Base-by-base conservation (phyloP, 2,113 vertebrate genomes). In the Tupaia chinensis region DNA sequence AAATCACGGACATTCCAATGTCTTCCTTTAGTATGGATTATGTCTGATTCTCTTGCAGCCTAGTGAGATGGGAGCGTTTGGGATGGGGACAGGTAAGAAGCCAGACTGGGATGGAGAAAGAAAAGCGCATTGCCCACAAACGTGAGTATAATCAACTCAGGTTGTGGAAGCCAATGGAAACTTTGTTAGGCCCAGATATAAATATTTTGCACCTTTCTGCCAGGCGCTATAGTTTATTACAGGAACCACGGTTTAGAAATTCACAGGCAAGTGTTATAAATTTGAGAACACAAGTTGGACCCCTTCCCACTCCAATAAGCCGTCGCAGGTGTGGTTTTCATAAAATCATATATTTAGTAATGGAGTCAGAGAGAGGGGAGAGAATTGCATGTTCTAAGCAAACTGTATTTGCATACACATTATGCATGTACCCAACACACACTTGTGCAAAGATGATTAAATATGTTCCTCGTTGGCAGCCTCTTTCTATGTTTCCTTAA, bases 181-280 rank as follows among this genome's bases (percentile, higher is more conserved):
- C 60, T 68, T 95, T 27, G 69, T 56, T 95, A 80, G 80, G 76
- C 89, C 83, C 94, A 93, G 85, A 96, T 87, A 94, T 92, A 97
- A 97, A 97, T 97, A 96, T 97, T 97, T 96, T 96, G 96, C 53
- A 95, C 97, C 94, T 96, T 97, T 97, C 95, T 98, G 97, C 97
- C 97, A 98, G 96, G 93, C 94, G 17, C 93, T 81, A 29, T 72
- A 81, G 91, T 95, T 97, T 96, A 94, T 93, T 87, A 93, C 83
- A 95, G 89, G 97, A 97, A 94, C 79, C 63, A 53, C 0, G 1
- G 93, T 89, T 97, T 95, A 95, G 93, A 95, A 94, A 97, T 96
- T 97, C 92, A 89, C 77, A 95, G 80, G 94, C 95, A 94, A 97
- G 92, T 94, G 97, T 96, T 97, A 97, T 85, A 96, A 95, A 97